phyloP scores from a whole-genome alignment of 2,888 invertebrate genomes.

The Torymus auratus region DNA sequence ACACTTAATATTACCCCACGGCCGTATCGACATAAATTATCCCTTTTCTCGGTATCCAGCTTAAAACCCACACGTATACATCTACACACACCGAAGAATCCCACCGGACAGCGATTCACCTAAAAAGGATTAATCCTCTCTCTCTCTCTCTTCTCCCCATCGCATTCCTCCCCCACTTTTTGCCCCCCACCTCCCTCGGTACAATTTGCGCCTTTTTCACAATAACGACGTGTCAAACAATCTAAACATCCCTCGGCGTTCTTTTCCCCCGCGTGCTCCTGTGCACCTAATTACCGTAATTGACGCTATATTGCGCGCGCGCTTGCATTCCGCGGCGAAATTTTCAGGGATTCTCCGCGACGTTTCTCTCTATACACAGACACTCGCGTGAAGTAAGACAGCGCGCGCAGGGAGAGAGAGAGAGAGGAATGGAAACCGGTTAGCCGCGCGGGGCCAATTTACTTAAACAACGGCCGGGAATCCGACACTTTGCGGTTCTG shows the following conservation, averaged over 20 bases:
- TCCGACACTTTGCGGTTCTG: constrained; percentile 76
- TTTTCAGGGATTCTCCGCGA: constrained; percentile 49
- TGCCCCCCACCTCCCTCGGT: neutral
- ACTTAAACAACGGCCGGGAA: constrained; percentile 76
- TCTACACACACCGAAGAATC: neutral
- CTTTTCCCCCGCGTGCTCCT: neutral
- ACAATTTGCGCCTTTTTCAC: neutral
- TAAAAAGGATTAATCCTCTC: neutral
- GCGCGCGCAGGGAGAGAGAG: neutral
- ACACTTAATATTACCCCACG: too few relatives aligned
- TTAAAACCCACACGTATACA: too few relatives aligned
- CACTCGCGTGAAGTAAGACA: neutral
- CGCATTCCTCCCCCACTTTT: neutral
- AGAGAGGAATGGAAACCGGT: constrained; percentile 76
- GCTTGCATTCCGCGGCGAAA: constrained; percentile 17
- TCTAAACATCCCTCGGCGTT: constrained; percentile 7
- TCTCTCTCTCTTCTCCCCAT: neutral
- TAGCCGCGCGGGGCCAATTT: constrained; percentile 73
- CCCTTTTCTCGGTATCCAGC: too few relatives aligned
- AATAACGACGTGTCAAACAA: neutral
- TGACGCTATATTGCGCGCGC: constrained; percentile 48
- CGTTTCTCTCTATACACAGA: neutral
- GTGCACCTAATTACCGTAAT: constrained; percentile 47
- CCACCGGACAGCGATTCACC: neutral
- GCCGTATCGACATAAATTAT: too few relatives aligned